Evolutionary conservation across 2,113 vertebrate species (phyloP).

Genomic region (Stictonetta naevosa): DNA sequence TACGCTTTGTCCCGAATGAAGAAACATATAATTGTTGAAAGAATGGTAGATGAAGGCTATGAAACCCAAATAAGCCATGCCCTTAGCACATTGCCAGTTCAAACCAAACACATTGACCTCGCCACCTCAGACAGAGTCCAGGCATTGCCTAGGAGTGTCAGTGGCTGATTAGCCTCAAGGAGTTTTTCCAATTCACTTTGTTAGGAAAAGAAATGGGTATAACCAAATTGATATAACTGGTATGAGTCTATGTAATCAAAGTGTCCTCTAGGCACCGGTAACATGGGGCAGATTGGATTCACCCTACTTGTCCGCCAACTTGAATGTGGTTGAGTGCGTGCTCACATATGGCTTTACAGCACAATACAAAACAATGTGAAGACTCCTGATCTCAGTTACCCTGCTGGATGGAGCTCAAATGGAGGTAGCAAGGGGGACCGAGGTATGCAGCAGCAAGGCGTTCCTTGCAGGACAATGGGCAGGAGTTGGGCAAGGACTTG

Average conservation of each 20-base stretch:
- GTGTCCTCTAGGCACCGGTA: not conserved
- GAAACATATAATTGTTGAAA: not conserved
- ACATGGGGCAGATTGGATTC: not conserved
- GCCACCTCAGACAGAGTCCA: not conserved
- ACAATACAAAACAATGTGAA: not conserved
- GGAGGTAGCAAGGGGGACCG: not conserved
- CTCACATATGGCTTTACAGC: not conserved
- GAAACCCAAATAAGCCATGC: not conserved
- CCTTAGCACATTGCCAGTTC: not conserved
- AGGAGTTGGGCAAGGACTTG: not conserved
- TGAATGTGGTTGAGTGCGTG: not conserved
- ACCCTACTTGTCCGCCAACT: not conserved
- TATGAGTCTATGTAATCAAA: not conserved
- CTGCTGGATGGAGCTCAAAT: not conserved
- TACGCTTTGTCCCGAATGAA: not conserved
- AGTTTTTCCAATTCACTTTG: not conserved
- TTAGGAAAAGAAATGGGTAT: not conserved
- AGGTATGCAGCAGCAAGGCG: not conserved
- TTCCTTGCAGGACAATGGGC: not conserved
- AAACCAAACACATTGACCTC: not conserved
- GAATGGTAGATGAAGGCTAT: not conserved
- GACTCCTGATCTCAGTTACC: not conserved
- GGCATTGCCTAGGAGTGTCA: not conserved
- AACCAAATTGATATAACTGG: not conserved
- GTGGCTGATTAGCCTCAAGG: not conserved